phyloP scores from a whole-genome alignment of 2,888 invertebrate species.

The Tipula helvola region DNA sequence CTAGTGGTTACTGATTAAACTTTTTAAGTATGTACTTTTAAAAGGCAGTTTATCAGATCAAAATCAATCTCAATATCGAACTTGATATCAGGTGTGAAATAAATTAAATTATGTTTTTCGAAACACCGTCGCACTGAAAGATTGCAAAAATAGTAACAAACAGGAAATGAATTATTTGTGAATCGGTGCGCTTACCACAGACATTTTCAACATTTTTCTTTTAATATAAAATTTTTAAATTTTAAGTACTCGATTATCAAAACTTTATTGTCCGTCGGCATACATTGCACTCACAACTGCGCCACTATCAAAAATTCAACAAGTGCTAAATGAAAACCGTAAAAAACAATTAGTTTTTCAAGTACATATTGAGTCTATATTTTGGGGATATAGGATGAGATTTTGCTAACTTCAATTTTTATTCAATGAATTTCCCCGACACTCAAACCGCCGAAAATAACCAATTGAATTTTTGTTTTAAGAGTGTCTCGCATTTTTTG shows the following conservation, averaged over 20 bases:
- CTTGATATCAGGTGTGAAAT: background rate
- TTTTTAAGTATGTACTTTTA: background rate
- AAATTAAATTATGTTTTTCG: background rate
- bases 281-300: no score
- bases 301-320: background rate
- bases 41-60: background rate
- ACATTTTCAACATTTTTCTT: background rate
- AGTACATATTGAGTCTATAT: background rate
- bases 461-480: background rate
- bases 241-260: background rate
- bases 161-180: background rate
- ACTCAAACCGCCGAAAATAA: background rate
- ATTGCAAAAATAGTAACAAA: background rate
- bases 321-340: background rate
- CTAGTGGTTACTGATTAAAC: background rate
- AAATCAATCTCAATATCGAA: background rate
- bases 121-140: background rate
- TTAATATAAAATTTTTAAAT: background rate
- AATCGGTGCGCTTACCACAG: background rate
- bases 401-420: no score
- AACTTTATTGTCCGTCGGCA: background rate
- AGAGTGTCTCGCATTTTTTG: background rate
- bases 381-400: background rate
- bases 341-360: background rate
- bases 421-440: no score